Percentiles rank a stretch among this genome's conserved stretches.
Evolutionary conservation across 2,113 vertebrate genomes (phyloP).

Genomic region (Anhinga anhinga): DNA sequence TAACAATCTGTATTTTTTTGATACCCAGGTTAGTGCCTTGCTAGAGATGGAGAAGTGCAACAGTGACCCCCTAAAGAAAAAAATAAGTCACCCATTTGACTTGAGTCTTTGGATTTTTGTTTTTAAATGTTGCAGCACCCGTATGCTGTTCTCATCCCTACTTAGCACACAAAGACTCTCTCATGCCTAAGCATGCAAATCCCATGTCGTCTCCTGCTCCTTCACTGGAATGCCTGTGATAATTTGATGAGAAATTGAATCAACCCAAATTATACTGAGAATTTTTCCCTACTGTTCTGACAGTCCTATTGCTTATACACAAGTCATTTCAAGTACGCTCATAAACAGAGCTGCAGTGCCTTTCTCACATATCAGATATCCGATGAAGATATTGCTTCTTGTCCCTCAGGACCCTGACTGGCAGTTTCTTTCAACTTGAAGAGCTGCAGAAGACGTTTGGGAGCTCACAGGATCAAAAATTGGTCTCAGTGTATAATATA

Average conservation of each 20-base stretch:
- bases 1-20: background rate
- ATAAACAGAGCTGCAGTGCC: background rate
- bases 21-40: no score
- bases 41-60: background rate
- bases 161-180: background rate
- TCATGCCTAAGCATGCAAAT: background rate
- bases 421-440: background rate
- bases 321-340: background rate
- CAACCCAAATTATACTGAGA: background rate
- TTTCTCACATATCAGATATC: background rate
- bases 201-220: background rate
- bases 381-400: background rate
- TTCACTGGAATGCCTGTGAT: background rate
- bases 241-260: background rate
- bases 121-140: background rate
- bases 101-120: fast-evolving
- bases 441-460: background rate
- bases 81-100: background rate
- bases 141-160: background rate
- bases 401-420: background rate
- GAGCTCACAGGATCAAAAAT: background rate
- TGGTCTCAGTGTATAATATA: background rate
- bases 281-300: background rate
- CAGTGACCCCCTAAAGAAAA: background rate
- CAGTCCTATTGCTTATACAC: background rate